Evolutionary conservation across 2,797 vertebrate genomes (phyloP), one percentile per base, ranked within the genome.

Genomic region (Anabacerthia variegaticeps): DNA sequence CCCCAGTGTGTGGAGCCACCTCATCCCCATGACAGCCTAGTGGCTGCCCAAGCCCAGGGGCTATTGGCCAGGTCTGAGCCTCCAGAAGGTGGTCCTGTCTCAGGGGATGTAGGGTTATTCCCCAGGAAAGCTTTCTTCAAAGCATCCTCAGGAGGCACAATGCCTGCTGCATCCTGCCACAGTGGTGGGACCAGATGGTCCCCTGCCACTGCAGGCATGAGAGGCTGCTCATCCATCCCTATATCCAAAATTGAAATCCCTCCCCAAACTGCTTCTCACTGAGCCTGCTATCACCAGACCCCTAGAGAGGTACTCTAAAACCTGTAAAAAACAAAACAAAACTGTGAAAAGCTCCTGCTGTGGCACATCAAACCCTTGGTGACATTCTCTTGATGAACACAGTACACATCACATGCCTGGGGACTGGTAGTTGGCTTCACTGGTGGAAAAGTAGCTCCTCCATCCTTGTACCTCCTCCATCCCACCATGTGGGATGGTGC

Each of bases 1-100:
- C 4, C 16, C 41, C 8, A 1, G 15, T 1, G 2, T 54, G 13
- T 6, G 1, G 39, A 62, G n/a, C 34, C 28, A 46, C 24, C 19
- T 15, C 2, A 8, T 66, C 36, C 48, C 22, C 5, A 5, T 20
- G 24, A 51, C 3, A 14, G 2, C 5, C 26, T 46, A 21, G 15
- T 34, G 48, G 27, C 30, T 80, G 30, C 39, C 2, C 1, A 1
- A 41, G 22, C 37, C 26, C 27, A 2, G 2, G 32, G 22, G 3
- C 26, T 75, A 2, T 32, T 44, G 46, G 52, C 56, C 52, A 51
- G 2, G 0, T 55, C 68, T 59, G 61, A 88, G 37, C 23, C 37
- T 10, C 15, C 1, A 1, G 23, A 11, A 7, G 2, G 8, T 49
- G 34, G 28, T 80, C 30, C 66, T 75, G 27, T 27, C 51, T 44